Base-by-base conservation (phyloP, 1,140 invertebrate genomes). In the Saccostrea cuccullata region DNA sequence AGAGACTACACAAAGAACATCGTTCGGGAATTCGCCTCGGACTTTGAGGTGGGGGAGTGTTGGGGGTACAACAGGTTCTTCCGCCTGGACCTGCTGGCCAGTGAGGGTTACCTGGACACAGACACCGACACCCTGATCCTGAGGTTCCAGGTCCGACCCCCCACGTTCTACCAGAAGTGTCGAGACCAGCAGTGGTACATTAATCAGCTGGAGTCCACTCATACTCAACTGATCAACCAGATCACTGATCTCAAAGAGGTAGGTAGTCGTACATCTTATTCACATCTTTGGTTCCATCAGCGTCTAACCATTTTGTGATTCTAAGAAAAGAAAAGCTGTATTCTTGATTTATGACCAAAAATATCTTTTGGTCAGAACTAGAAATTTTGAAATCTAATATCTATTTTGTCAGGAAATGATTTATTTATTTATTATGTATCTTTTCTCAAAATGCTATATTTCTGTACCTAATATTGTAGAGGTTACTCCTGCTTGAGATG, bases 21-120 rank as follows among this genome's bases (percentile, higher is more conserved):
- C 91, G 97, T 98, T 12, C 90, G 96, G 47, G 96, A 96, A 96
- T 99, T 98, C 95, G 98, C 98, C 0, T 98, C 98, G 0, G 98
- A 98, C 95, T 99, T 99, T 96, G 98, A 98, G 96, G 98, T 98
- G 89, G 98, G 98, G n/a, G 98, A 99, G 96, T 99, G 98, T 94
- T 99, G 98, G 98, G 98, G 98, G 12, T 99, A 99, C 94, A 99
- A 98, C 94, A 96, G 98, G 89, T 99, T 99, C 95, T 99, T 98
- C 94, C 95, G 98, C 85, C 96, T 99, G 82, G 98, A 98, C 95
- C 95, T 98, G 64, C 96, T 99, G 17, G 98, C 97, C 26, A 97
- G 97, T 91, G 98, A 99, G 96, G 98, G 98, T 0, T 99, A 98
- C 94, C 93, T 96, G 13, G 95, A 95, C 89, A 94, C 94, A 13